Evolutionary conservation across 2,888 invertebrate genomes (phyloP).

Genomic region (Lacanobia wlatinum): DNA sequence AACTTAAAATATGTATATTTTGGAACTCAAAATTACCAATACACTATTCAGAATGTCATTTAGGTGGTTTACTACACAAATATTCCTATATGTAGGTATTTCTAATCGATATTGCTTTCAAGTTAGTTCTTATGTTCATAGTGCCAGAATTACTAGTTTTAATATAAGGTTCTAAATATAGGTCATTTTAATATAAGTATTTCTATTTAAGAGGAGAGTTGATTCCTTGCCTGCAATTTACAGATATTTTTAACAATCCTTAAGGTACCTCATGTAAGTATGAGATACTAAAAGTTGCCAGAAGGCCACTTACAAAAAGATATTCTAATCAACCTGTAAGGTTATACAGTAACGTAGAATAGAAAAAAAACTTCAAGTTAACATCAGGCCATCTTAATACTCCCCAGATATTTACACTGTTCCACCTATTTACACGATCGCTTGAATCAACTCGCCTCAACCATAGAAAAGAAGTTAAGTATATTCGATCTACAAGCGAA

Average conservation of each 20-base stretch:
- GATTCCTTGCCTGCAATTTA: constrained; percentile 19
- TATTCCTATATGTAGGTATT: background rate
- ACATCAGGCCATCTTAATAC: constrained; percentile 4
- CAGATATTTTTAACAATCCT: background rate
- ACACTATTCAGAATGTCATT: constrained; percentile 6
- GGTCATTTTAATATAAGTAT: constrained; percentile 9
- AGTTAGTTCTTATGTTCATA: constrained; percentile 7
- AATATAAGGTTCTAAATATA: background rate
- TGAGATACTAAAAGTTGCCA: too few species aligned
- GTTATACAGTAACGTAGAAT: background rate
- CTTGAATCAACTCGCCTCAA: constrained; percentile 42
- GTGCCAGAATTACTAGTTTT: constrained; percentile 10
- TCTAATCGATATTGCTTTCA: constrained; percentile 41
- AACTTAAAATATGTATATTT: constrained; percentile 38
- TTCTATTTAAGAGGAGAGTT: constrained; percentile 18
- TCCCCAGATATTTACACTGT: constrained; percentile 35
- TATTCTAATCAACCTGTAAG: constrained; percentile 8
- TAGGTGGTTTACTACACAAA: background rate
- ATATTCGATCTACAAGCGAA: background rate
- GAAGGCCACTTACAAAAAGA: background rate
- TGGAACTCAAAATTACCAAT: constrained; percentile 6
- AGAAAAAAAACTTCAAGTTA: background rate
- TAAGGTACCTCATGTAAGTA: background rate
- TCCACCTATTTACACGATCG: constrained; percentile 32
- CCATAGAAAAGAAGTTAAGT: constrained; percentile 9